phyloP scores from a whole-genome alignment of 2,888 invertebrate species.

The Blastobasis lacticolella region DNA sequence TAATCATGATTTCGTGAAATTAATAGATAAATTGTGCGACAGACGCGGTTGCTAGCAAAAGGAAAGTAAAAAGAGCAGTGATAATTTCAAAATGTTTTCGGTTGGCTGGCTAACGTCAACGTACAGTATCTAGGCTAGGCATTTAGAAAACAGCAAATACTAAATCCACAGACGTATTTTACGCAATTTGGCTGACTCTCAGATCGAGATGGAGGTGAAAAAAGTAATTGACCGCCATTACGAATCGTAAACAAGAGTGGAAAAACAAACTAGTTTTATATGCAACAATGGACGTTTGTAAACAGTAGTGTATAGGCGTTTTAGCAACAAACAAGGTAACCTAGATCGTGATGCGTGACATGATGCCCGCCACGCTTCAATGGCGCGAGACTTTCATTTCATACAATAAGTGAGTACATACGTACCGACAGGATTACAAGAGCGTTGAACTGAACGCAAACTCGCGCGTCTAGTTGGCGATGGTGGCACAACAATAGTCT shows the following conservation, averaged over 20 bases:
- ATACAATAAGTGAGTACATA: too few relatives aligned
- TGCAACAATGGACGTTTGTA: too few relatives aligned
- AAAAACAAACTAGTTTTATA: too few relatives aligned
- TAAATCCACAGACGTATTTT: too few relatives aligned
- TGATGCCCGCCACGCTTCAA: constrained; percentile 23
- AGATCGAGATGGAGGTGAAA: too few relatives aligned
- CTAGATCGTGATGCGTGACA: constrained; percentile 30
- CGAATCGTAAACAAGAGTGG: too few relatives aligned
- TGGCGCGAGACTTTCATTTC: constrained; percentile 30
- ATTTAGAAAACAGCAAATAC: too few relatives aligned
- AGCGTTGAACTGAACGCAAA: constrained; percentile 9
- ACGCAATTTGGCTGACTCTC: too few relatives aligned
- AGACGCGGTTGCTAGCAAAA: constrained; percentile 7
- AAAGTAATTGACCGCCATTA: too few relatives aligned
- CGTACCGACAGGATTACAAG: too few relatives aligned
- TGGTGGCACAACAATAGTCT: constrained; percentile 34
- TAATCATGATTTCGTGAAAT: too few relatives aligned
- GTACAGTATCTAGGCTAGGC: not conserved
- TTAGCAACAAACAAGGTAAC: constrained; percentile 24
- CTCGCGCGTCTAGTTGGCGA: constrained; percentile 15
- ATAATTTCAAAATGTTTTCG: not conserved
- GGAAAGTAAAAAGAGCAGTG: constrained; percentile 1
- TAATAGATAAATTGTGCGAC: constrained; percentile 5
- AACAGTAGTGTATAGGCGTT: constrained; percentile 8
- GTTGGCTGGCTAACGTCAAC: constrained; percentile 1